These are phyloP conservation scores for Perodicticus potto DNA, from an alignment of 2,797 vertebrate genomes.

Conservation along the genomic window DNA sequence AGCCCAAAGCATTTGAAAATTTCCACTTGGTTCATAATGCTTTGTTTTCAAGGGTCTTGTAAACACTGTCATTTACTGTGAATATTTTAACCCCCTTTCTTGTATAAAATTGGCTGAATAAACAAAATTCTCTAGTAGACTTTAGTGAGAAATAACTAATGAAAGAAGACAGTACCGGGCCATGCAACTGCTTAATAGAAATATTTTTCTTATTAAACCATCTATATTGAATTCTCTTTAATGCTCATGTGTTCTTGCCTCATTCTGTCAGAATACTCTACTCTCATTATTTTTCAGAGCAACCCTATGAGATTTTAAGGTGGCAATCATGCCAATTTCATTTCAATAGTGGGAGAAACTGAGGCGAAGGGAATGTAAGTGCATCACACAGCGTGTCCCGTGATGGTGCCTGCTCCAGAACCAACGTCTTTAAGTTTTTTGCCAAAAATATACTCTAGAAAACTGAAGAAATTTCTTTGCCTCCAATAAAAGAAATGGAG, in stretches of 20 bases:
- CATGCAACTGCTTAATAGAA: constrained; percentile 7
- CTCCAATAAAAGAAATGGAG: not conserved
- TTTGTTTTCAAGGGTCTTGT: constrained; percentile 2
- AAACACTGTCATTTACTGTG: not conserved
- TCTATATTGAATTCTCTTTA: constrained; percentile 56
- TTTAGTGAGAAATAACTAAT: constrained; percentile 39
- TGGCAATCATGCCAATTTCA: not conserved
- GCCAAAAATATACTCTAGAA: not conserved
- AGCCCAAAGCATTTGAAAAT: not conserved
- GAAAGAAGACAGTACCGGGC: not conserved
- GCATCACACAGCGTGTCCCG: not conserved
- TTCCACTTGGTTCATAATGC: not conserved
- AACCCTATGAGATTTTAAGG: not conserved
- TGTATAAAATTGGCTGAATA: not conserved
- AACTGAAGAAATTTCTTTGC: not conserved
- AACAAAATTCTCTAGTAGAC: not conserved
- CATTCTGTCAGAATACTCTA: constrained; percentile 12
- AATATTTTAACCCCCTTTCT: constrained; percentile 38
- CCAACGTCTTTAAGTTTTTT: not conserved
- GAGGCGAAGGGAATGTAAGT: not conserved
- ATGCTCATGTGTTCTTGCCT: constrained; percentile 16
- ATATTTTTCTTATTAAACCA: constrained; percentile 41
- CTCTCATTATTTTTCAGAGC: constrained; percentile 23
- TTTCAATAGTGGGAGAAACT: constrained; percentile 52
- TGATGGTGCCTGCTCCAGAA: not conserved